Base-by-base conservation (phyloP, 1,140 invertebrate species). In the Delia radicum region DNA sequence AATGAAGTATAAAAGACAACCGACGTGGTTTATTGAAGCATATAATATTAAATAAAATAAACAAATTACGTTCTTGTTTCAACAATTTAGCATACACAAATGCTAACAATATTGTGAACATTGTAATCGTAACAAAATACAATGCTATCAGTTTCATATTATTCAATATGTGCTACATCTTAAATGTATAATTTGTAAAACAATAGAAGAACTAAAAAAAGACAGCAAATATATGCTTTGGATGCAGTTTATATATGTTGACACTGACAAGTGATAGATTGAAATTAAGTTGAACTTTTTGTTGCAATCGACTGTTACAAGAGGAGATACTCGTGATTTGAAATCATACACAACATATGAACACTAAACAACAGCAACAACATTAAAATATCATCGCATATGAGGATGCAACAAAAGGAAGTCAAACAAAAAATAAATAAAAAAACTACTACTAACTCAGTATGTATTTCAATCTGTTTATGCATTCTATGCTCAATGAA, bases 231-330 rank as follows among this genome's bases (percentile, higher is more conserved):
- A 55, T 7, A 21, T 8, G 48, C 48, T 21, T 55, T 21, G 48
- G n/a, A 7, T 55, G 48, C 48, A 21, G n/a, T n/a, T 4, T 6
- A 24, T n/a, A 21, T 55, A 21, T 8, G 21, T 73, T 46, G 71
- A 55, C 71, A 46, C 27, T 73, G 71, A 73, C 71, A 73, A 73
- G 37, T 73, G 71, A 73, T 55, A 24, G 71, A 73, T 73, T 28
- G 71, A 73, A 73, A 48, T 73, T 55, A 42, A 73, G 71, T 73
- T 73, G 71, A 55, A 48, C 42, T 72, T 12, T 29, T 42, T 28
- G 33, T 24, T 67, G 24, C 21, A 4, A 4, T 12, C 24, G 12
- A 65, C 24, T 27, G 27, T 27, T 28, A 18, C 29, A 28, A 33
- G 28, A 28, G 63, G 2, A 29, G 27, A 28, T 28, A 29, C 29